Base-by-base conservation (phyloP, 2,888 invertebrate genomes). In the Xylota sylvarum region DNA sequence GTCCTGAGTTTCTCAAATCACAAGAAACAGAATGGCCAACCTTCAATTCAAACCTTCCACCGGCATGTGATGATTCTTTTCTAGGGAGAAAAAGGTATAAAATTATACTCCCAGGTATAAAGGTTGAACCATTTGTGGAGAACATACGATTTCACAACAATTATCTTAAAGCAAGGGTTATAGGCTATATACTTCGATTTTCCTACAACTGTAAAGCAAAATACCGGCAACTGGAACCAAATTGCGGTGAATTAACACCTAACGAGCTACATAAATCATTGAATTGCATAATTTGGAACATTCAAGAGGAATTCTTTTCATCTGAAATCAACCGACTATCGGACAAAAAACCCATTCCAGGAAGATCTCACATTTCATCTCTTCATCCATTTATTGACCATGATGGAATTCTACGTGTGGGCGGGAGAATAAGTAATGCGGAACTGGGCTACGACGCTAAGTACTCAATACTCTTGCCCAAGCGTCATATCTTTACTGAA, bases 361-460 rank as follows among this genome's bases (percentile, higher is more conserved):
- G 32, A 46, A 56, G 48, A 46, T 58, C 58, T 27, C 56, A 70
- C n/a, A 23, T 52, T 19, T 19, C 52, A 50, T 52, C 52, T 0
- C 23, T 70, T 17, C 30, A 23, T 7, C 37, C 50, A 4, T 65
- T 65, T n/a, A 56, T 56, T 56, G 69, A 40, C 17, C 9, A 1
- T 6, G 17, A 43, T 30, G 17, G 19, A 2, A 55, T 55, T n/a
- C n/a, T 65, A 3, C 48, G 65, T 37, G 48, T 52, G 6, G 37
- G 52, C n/a, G 30, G 50, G 1, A 67, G 67, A 67, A 37, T 67
- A 67, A 52, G 23, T 14, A 67, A 67, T n/a, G 7, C 40, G 3
- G 40, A 52, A 0, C 12, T 52, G 19, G 52, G 35, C 14, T 27
- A 67, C 23, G 37, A 67, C 2, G 50, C 52, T 23, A 70, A 12